phyloP scores from a whole-genome alignment of 1,140 invertebrate species.

The Metaphire vulgaris region DNA sequence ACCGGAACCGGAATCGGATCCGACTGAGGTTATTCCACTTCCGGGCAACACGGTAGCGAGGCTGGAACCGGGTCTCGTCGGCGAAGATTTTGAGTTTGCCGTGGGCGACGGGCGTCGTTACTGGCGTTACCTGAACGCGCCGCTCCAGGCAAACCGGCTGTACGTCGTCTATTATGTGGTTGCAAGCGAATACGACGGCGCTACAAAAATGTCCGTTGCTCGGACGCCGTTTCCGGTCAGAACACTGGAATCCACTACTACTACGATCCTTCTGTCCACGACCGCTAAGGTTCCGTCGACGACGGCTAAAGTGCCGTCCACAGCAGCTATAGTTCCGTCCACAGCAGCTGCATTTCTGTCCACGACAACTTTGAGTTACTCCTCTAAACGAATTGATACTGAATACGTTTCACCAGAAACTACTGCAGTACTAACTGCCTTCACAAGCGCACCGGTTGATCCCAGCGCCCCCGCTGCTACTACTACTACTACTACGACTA shows the following conservation, averaged over 20 bases:
- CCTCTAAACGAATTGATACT: too few relatives aligned
- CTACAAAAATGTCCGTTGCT: conserved; percentile 35
- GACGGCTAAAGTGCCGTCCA: too few relatives aligned
- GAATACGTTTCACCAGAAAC: too few relatives aligned
- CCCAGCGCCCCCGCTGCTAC: background rate
- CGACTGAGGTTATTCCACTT: background rate
- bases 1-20: too few relatives aligned
- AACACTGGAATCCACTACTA: too few relatives aligned
- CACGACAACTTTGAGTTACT: too few relatives aligned
- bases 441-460: too few relatives aligned
- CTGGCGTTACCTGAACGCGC: conserved; percentile 33
- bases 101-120: conserved; percentile 36
- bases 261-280: too few relatives aligned
- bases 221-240: conserved; percentile 30
- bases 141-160: conserved; percentile 30
- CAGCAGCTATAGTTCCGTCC: too few relatives aligned
- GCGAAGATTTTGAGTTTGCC: background rate
- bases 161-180: conserved; percentile 43
- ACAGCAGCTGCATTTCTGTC: too few relatives aligned
- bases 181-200: conserved; percentile 34
- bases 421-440: too few relatives aligned
- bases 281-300: too few relatives aligned
- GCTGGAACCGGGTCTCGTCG: conserved; percentile 3
- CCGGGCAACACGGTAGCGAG: conserved; percentile 17
- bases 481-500: conserved; percentile 26